Evolutionary conservation across 1,140 invertebrate species (phyloP).

Genomic region (Parasteatoda tepidariorum): DNA sequence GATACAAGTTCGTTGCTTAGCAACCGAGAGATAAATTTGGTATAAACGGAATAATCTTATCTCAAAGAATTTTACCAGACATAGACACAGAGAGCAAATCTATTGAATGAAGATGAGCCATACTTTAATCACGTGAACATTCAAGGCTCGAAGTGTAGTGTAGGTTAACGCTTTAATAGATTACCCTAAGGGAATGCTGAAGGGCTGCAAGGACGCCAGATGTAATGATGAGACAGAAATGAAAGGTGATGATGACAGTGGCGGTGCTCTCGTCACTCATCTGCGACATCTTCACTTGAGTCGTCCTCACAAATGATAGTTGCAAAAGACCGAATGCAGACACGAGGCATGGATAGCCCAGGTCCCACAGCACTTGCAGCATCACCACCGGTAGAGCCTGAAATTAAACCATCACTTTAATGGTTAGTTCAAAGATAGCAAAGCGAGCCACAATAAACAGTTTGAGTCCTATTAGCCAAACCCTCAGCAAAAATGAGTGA

Average conservation of each 20-base stretch:
- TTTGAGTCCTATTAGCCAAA: too few relatives aligned
- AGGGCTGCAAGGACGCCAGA: constrained; percentile 72
- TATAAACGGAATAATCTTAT: too few relatives aligned
- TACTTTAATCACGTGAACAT: too few relatives aligned
- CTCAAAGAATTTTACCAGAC: too few relatives aligned
- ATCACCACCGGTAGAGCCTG: constrained; percentile 73
- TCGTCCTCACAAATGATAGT: constrained; percentile 74
- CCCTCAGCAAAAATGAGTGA: too few relatives aligned
- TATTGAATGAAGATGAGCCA: too few relatives aligned
- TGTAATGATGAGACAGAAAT: constrained; percentile 73
- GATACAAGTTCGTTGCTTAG: too few relatives aligned
- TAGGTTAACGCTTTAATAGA: not conserved
- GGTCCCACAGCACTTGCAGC: constrained; percentile 73
- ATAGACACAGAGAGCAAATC: too few relatives aligned
- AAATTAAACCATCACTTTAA: too few relatives aligned
- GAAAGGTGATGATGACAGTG: constrained; percentile 73
- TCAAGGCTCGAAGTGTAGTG: not conserved
- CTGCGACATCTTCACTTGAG: constrained; percentile 73
- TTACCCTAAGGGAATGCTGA: constrained; percentile 70
- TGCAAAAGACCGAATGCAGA: constrained; percentile 75
- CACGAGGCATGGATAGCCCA: constrained; percentile 75
- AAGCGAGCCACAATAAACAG: too few relatives aligned
- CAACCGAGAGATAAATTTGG: too few relatives aligned
- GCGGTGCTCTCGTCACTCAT: constrained; percentile 73
- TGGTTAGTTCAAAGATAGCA: too few relatives aligned